phyloP scores from a whole-genome alignment of 2,113 vertebrate species.

The Holacanthus passer region DNA sequence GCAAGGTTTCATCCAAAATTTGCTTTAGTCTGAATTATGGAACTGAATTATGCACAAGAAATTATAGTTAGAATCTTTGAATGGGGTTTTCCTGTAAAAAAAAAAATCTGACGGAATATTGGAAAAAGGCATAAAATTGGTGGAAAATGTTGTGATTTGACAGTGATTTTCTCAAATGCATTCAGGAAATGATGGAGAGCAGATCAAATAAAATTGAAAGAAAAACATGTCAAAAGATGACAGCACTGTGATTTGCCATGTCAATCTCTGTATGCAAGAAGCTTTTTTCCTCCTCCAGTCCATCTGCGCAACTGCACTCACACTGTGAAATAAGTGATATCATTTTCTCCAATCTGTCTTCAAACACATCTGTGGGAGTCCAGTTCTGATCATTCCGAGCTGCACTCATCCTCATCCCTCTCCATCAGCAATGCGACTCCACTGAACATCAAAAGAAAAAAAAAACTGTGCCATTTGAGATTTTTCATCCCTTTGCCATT shows the following conservation, averaged over 20 bases:
- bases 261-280: not conserved
- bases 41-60: not conserved
- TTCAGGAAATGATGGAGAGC: not conserved
- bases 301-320: not conserved
- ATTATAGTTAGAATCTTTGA: not conserved
- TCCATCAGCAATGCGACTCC: slow-evolving; percentile 5
- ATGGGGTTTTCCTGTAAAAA: not conserved
- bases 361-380: slow-evolving; percentile 6
- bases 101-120: not conserved
- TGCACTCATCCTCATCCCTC: not conserved
- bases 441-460: not conserved
- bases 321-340: not conserved
- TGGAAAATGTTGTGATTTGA: no score
- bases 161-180: not conserved
- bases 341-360: not conserved
- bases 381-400: not conserved
- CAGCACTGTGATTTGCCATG: not conserved
- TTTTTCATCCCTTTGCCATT: not conserved
- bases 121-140: no score
- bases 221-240: not conserved
- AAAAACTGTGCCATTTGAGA: not conserved
- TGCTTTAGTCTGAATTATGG: not conserved
- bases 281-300: rapidly evolving
- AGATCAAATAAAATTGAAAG: not conserved
- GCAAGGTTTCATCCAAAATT: not conserved